Conservation (phyloP, 1,140 invertebrate genomes). For the Caenorhabditis briggsae region DNA sequence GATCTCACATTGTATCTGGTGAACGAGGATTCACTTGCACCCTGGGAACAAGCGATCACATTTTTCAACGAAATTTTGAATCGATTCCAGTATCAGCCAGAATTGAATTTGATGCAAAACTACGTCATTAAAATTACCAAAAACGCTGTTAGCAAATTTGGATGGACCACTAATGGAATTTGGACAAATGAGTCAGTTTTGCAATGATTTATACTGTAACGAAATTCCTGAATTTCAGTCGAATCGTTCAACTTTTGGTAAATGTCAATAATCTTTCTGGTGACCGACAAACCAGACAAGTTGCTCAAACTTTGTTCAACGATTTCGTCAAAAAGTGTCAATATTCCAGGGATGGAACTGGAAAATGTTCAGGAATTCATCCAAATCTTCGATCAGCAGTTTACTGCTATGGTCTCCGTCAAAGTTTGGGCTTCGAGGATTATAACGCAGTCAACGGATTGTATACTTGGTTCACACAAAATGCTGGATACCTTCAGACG, state of each 20-base stretch:
- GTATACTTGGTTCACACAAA: constrained; percentile 17
- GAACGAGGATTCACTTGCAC: constrained; percentile 36
- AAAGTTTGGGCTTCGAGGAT: neutral
- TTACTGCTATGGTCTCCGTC: constrained; percentile 30
- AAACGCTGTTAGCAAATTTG: constrained; percentile 3
- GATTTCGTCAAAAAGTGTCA: constrained; percentile 6
- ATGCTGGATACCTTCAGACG: constrained; percentile 33
- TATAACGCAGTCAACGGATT: neutral
- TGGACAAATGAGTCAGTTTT: constrained; percentile 27
- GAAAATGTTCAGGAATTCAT: constrained; percentile 44
- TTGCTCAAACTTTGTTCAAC: constrained; percentile 25
- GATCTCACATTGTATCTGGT: constrained; percentile 19
- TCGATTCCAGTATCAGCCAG: constrained; percentile 26
- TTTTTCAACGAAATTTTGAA: constrained; percentile 23
- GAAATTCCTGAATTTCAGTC: neutral
- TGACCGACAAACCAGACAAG: neutral
- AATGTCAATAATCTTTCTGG: constrained; percentile 18
- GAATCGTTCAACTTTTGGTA: constrained; percentile 41
- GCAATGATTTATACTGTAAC: neutral
- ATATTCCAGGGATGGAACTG: neutral
- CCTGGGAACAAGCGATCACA: constrained; percentile 15
- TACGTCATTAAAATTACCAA: constrained; percentile 11
- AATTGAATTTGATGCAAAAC: neutral
- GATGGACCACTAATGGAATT: constrained; percentile 30
- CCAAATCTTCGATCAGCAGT: constrained; percentile 8